phyloP scores from a whole-genome alignment of 1,140 invertebrate genomes.

The Carposina sasakii region DNA sequence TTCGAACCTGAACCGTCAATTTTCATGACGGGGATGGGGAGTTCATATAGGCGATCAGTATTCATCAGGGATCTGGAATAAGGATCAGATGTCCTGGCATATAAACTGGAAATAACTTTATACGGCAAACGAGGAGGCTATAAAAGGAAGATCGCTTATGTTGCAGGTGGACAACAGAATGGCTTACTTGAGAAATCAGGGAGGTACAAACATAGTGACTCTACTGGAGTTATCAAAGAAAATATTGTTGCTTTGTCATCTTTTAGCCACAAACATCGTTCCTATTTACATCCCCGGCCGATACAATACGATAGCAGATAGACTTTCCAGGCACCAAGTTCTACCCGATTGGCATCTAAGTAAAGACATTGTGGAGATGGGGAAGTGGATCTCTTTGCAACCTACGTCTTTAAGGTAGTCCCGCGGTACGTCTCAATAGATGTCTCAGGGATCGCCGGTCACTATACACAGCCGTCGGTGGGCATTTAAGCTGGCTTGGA shows the following conservation, averaged over 20 bases:
- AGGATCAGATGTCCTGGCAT: conserved; percentile 16
- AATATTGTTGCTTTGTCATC: conserved; percentile 5
- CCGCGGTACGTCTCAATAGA: conserved; percentile 5
- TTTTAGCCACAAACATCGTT: conserved; percentile 5
- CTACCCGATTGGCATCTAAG: conserved; percentile 23
- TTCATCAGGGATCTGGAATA: conserved; percentile 5
- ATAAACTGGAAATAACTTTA: conserved; percentile 20
- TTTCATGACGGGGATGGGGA: conserved; percentile 18
- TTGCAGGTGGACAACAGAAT: conserved; percentile 21
- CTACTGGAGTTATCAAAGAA: conserved; percentile 8
- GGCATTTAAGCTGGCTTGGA: conserved; percentile 15
- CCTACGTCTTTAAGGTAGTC: neutral
- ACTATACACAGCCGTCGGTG: conserved; percentile 19
- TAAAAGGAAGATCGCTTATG: conserved; percentile 4
- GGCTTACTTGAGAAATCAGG: conserved; percentile 18
- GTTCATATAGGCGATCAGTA: neutral
- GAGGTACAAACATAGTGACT: conserved; percentile 9
- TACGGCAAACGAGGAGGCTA: neutral
- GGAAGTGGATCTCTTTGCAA: conserved; percentile 11
- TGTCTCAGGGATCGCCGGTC: conserved; percentile 6
- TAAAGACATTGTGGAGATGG: conserved; percentile 21
- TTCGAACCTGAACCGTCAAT: neutral
- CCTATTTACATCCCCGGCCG: conserved; percentile 17
- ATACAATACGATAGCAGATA: conserved; percentile 22
- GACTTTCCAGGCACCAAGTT: conserved; percentile 10